Evolutionary conservation across 2,888 invertebrate species (phyloP).

Genomic region (Stratiomys singularior): DNA sequence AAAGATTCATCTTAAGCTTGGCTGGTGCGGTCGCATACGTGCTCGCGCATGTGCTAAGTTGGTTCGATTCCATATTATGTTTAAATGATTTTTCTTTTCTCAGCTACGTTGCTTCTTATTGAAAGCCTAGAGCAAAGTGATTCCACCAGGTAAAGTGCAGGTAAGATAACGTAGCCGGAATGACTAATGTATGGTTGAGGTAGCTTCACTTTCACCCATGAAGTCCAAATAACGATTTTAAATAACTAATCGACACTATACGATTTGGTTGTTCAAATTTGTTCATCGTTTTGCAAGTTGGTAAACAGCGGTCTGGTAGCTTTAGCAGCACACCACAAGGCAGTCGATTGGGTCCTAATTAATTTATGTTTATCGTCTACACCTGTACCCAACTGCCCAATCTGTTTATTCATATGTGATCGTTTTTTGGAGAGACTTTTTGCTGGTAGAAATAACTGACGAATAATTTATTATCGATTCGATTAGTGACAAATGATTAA

Average conservation of each 20-base stretch:
- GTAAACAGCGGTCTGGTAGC: not conserved
- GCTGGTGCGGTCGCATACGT: not conserved
- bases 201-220: conserved; percentile 32
- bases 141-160: not conserved
- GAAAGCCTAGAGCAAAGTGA: not conserved
- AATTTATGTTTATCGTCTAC: not conserved
- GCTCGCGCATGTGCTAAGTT: not conserved
- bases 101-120: not conserved
- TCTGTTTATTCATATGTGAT: not conserved
- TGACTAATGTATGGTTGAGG: conserved; percentile 4
- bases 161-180: not conserved
- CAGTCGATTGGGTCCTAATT: not conserved
- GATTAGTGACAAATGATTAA: not conserved
- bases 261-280: not conserved
- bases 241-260: not conserved
- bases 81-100: not conserved
- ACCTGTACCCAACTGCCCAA: not conserved
- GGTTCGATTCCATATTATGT: not conserved
- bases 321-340: not conserved
- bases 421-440: conserved; percentile 11
- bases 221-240: not conserved
- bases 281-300: not conserved
- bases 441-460: conserved; percentile 41
- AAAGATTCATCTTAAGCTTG: not conserved
- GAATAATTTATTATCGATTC: conserved; percentile 30